phyloP scores from a whole-genome alignment of 2,888 invertebrate genomes.

The Hypolimnas misippus region DNA sequence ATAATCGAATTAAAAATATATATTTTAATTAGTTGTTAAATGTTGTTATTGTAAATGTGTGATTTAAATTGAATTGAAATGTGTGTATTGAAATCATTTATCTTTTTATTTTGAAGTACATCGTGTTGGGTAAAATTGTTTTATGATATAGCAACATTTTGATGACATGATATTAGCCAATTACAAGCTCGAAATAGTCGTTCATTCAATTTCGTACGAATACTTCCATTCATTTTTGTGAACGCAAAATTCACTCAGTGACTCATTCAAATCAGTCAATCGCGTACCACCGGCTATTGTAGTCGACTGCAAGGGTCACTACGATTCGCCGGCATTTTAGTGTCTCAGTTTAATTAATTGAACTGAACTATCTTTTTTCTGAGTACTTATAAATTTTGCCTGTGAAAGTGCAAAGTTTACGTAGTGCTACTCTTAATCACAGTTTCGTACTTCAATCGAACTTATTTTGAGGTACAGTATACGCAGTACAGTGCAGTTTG shows the following conservation, averaged over 20 bases:
- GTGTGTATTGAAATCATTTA: too few species aligned
- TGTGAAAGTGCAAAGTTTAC: slow-evolving; percentile 67
- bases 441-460: slow-evolving; percentile 63
- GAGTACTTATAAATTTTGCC: slow-evolving; percentile 47
- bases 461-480: slow-evolving; percentile 71
- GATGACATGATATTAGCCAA: slow-evolving; percentile 7
- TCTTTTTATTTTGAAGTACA: neutral
- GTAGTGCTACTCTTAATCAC: slow-evolving; percentile 58
- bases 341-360: slow-evolving; percentile 49
- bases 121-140: neutral
- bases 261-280: slow-evolving; percentile 56
- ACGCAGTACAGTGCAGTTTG: slow-evolving; percentile 47
- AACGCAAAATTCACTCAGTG: slow-evolving; percentile 1
- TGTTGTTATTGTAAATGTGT: too few species aligned
- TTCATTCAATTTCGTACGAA: neutral
- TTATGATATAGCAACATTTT: slow-evolving; percentile 22
- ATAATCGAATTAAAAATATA: too few species aligned
- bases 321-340: slow-evolving; percentile 68
- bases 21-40: too few species aligned
- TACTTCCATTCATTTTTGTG: neutral
- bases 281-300: slow-evolving; percentile 67
- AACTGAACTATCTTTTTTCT: slow-evolving; percentile 53
- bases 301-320: slow-evolving; percentile 73
- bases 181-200: slow-evolving; percentile 7
- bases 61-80: too few species aligned